Conservation (phyloP, 2,797 vertebrate genomes). For the Pseudochirops cupreus region DNA sequence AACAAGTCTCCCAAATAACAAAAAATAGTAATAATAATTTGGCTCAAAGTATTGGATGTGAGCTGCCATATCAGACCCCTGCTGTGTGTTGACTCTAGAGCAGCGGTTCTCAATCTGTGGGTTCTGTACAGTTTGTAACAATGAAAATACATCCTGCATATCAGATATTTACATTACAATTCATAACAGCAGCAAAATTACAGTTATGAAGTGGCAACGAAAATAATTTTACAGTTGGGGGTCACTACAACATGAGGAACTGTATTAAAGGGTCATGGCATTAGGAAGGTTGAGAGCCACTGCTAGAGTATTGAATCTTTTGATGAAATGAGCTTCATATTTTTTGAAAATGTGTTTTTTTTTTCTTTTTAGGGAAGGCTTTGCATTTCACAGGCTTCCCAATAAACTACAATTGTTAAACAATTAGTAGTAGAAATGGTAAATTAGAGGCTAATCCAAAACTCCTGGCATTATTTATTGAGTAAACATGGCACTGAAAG, state of each 20-base stretch:
- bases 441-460: background rate
- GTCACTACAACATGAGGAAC: no score
- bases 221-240: no score
- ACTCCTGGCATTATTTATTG: conserved; percentile 17
- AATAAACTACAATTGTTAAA: background rate
- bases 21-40: conserved; percentile 21
- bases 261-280: no score
- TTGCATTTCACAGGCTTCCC: background rate
- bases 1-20: conserved; percentile 6
- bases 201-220: no score
- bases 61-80: rapidly evolving
- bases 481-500: conserved; percentile 5
- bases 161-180: background rate
- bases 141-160: no score
- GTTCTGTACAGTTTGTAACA: no score
- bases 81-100: background rate
- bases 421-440: conserved; percentile 27
- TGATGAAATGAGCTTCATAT: conserved; percentile 30
- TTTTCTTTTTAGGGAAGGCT: conserved; percentile 37
- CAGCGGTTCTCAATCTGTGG: no score
- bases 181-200: no score
- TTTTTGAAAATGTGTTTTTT: conserved; percentile 33
- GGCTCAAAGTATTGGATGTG: background rate
- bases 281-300: no score
- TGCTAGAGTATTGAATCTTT: background rate